Conservation (phyloP, 2,888 invertebrate genomes). For the Torymus texanus region DNA sequence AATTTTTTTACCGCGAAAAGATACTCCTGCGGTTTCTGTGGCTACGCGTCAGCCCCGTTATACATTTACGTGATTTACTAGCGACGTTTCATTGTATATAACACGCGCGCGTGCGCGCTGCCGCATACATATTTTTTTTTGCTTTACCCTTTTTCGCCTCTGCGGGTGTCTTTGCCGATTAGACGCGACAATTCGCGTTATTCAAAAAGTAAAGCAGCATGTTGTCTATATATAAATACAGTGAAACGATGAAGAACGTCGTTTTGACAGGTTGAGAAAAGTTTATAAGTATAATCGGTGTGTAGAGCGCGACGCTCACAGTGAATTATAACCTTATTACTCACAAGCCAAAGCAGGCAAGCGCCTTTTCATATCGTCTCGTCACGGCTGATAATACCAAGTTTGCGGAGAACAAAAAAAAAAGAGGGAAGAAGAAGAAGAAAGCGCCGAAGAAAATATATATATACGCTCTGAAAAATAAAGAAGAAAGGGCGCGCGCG, state of each 20-base stretch:
- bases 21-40: slow-evolving; percentile 55
- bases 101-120: not conserved
- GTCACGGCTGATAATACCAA: slow-evolving; percentile 51
- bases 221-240: too few species aligned
- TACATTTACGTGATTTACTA: slow-evolving; percentile 56
- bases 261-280: too few species aligned
- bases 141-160: not conserved
- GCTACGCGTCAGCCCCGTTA: slow-evolving; percentile 29
- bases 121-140: not conserved
- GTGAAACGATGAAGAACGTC: too few species aligned
- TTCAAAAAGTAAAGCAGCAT: too few species aligned
- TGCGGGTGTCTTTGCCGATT: too few species aligned
- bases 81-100: slow-evolving; percentile 50
- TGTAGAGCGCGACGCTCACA: slow-evolving; percentile 3
- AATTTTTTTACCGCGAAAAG: slow-evolving; percentile 54
- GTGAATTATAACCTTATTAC: slow-evolving; percentile 55
- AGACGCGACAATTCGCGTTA: too few species aligned
- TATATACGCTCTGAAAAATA: not conserved
- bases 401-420: slow-evolving; percentile 49
- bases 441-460: not conserved
- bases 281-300: too few species aligned
- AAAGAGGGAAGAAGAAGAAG: too few species aligned
- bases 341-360: slow-evolving; percentile 29
- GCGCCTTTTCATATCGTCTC: slow-evolving; percentile 23
- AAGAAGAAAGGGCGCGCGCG: slow-evolving; percentile 3